Base-by-base conservation (phyloP, 2,113 vertebrate species). In the Delphinus delphis region DNA sequence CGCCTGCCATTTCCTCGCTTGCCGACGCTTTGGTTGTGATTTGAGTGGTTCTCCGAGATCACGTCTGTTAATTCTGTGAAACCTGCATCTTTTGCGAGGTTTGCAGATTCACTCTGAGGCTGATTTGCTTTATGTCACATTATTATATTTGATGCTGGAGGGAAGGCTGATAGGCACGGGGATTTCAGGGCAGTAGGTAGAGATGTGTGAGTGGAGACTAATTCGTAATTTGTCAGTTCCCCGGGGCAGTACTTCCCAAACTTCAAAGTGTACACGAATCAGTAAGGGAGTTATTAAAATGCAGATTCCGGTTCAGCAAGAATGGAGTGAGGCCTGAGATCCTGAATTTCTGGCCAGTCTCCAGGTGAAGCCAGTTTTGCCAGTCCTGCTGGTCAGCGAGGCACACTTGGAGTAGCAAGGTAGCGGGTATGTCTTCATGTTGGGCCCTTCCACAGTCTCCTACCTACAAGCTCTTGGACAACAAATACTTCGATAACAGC, bases 181-280 rank as follows among this genome's bases (percentile, higher is more conserved):
- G 47, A 44, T 76, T 88, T 93, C 41, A 23, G 17, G 74, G 33
- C 62, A 23, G 28, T 53, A 1, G 13, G 80, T n/a, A 74, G 62
- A 62, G 58, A 73, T 67, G 31, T 84, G 26, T 65, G 90, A 86
- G 41, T 58, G 77, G 28, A 95, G 86, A 85, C 10, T 53, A 41
- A 93, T 74, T 81, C 62, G 38, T 94, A 85, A 86, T 89, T 88
- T 31, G 53, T 91, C 25, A 47, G 38, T 93, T 97, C 62, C 31
- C 4, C 4, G 1, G n/a, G 53, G 15, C 26, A 86, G 10, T 38
- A 38, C 41, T 90, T 80, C 81, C 53, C n/a, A 18, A 68, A 67
- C 74, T 88, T 96, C 81, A 62, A 47, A 71, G 65, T 55, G 25
- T 18, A 9, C 58, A 33, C 7, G 18, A 14, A 63, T 80, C 63